These are phyloP conservation scores for Acanthurus tractus DNA, from an alignment of 2,797 vertebrate species.

Conservation along the genomic window DNA sequence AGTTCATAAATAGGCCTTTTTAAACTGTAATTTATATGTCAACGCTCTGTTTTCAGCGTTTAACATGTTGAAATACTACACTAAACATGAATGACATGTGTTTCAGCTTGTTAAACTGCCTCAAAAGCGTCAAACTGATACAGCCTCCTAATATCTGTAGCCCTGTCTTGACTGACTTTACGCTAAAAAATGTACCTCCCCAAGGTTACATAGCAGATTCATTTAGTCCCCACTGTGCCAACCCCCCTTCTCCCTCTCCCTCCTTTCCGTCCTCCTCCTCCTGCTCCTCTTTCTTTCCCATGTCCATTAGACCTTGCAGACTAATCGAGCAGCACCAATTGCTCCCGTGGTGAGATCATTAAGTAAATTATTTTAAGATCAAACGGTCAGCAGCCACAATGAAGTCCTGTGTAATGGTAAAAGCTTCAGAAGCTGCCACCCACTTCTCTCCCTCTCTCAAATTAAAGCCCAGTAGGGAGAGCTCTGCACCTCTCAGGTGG, in stretches of 20 bases:
- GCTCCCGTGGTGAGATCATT: constrained; percentile 99
- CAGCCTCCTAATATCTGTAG: constrained; percentile 17
- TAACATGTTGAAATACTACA: constrained; percentile 5
- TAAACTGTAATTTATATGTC: too few species aligned
- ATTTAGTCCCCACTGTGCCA: constrained; percentile 78
- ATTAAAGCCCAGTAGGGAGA: constrained; percentile 96
- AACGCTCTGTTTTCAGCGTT: background rate
- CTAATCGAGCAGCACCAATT: constrained; percentile 98
- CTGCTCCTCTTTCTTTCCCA: constrained; percentile 88
- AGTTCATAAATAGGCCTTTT: too few species aligned
- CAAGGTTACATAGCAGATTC: constrained; percentile 83
- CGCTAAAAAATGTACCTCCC: constrained; percentile 73
- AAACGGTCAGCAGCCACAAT: constrained; percentile 99
- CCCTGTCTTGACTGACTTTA: constrained; percentile 53
- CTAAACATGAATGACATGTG: background rate
- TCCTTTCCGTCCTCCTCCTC: constrained; percentile 56
- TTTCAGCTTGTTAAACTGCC: constrained; percentile 40
- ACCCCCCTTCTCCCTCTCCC: constrained; percentile 46
- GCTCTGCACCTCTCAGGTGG: constrained; percentile 94
- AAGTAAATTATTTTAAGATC: constrained; percentile 99
- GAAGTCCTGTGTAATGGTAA: constrained; percentile 97
- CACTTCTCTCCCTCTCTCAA: constrained; percentile 87
- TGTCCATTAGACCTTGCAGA: constrained; percentile 99
- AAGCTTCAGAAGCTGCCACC: constrained; percentile 93
- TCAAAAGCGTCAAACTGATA: constrained; percentile 11